Percentiles rank a stretch among this genome's conserved stretches.
These are phyloP conservation scores for Cyanoderma ruficeps DNA, from an alignment of 2,113 vertebrate genomes.

Conservation along the genomic window DNA sequence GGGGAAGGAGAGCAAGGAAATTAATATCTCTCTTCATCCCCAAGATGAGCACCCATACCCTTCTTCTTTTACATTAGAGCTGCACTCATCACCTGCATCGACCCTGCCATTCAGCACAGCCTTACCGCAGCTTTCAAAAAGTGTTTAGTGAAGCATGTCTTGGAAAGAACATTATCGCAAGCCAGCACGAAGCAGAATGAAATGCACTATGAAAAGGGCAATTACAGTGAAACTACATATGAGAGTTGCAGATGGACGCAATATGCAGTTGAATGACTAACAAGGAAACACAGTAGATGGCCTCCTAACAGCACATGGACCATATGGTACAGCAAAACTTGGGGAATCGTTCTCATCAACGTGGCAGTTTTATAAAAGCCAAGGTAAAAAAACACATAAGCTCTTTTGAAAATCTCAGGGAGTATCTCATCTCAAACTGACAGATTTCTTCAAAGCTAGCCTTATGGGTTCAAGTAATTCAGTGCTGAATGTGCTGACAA, in stretches of 20 bases:
- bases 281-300: slow-evolving; percentile 59
- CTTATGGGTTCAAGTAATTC: neutral
- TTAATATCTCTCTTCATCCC: neutral
- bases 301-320: slow-evolving; percentile 49
- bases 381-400: slow-evolving; percentile 38
- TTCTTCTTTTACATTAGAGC: neutral
- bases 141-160: neutral
- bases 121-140: neutral
- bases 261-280: slow-evolving; percentile 66
- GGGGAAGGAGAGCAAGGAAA: neutral
- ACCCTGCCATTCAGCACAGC: neutral
- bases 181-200: slow-evolving; percentile 18
- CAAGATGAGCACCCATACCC: neutral
- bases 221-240: slow-evolving; percentile 44
- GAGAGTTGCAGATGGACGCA: slow-evolving; percentile 61
- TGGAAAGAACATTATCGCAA: neutral
- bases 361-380: slow-evolving; percentile 43
- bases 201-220: slow-evolving; percentile 51
- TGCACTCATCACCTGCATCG: fast-evolving
- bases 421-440: slow-evolving; percentile 1
- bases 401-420: slow-evolving; percentile 16
- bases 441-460: slow-evolving; percentile 15
- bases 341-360: slow-evolving; percentile 38
- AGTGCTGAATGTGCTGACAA: neutral
- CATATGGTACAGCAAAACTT: slow-evolving; percentile 52